Evolutionary conservation across 92 coral and sea anemone genomes (phyloP).

Genomic region (Epizoanthus rinbou): DNA sequence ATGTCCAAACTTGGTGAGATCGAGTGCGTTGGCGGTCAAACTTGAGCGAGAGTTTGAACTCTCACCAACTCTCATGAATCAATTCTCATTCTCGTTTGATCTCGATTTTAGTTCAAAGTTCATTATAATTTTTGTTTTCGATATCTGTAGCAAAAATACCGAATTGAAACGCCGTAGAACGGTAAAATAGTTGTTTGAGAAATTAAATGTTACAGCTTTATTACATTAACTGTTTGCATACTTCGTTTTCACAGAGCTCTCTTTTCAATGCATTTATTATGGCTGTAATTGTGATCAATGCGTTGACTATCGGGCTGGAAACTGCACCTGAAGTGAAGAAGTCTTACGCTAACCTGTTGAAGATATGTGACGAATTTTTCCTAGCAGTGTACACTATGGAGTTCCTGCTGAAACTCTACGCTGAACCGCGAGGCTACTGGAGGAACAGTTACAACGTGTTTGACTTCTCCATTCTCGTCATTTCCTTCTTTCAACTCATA

Average conservation of each 20-base stretch:
- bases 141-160: too few species aligned
- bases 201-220: too few species aligned
- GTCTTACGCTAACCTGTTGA: slow-evolving; percentile 65
- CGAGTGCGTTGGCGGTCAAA: too few species aligned
- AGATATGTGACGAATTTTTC: slow-evolving; percentile 85
- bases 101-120: too few species aligned
- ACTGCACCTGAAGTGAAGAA: slow-evolving; percentile 75
- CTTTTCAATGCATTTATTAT: slow-evolving; percentile 87
- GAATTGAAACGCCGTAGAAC: neutral
- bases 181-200: too few species aligned
- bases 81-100: too few species aligned
- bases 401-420: slow-evolving; percentile 87
- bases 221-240: neutral
- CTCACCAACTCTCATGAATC: too few species aligned
- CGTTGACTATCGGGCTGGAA: slow-evolving; percentile 91
- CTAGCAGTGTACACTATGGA: slow-evolving; percentile 95
- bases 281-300: slow-evolving; percentile 85
- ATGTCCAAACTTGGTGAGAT: too few species aligned
- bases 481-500: slow-evolving; percentile 92
- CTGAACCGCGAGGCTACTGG: slow-evolving; percentile 93
- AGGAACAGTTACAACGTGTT: slow-evolving; percentile 93
- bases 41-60: too few species aligned
- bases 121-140: neutral
- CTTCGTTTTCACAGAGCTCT: slow-evolving; percentile 62
- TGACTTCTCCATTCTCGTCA: slow-evolving; percentile 84